Base-by-base conservation (phyloP, 2,888 invertebrate genomes). In the Monoplex corrugatus region DNA sequence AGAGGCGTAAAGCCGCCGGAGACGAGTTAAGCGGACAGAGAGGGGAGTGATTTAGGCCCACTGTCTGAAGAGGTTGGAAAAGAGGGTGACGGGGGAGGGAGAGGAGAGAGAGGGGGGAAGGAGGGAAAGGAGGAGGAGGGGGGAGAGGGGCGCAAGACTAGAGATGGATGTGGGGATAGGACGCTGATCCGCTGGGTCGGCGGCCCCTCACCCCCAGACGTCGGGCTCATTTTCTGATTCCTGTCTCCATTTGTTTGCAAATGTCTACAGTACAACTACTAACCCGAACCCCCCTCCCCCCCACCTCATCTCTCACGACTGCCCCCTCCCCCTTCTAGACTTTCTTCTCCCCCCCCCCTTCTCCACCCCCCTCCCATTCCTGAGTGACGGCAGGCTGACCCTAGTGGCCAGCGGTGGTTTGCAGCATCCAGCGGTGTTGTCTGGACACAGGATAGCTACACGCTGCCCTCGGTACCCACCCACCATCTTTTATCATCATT, bases 221-320 rank as follows among this genome's bases (percentile, higher is more conserved):
- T 19, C 78, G 40, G 32, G 5, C 35, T 32, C 72, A 72, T 72
- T 72, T 72, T 72, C 72, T 40, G 43, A 43, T 40, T 40, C 40
- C 28, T 28, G 78, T 80, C 78, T 80, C 82, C 82, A 50, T 50
- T 35, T 50, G 83, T 50, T 32, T 50, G 50, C 35, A 50, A 83
- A 83, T 83, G 50, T 32, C 50, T 32, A 35, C 43, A 38, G 1
- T 63, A 63, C 23, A 23, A 50, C 10, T 50, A 13, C 19, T 57
- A 2, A 57, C 57, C 57, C 13, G 35, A 16, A 35, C 16, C 78
- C 10, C 38, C 10, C 38, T 16, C 3, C 10, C 1, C 32, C 72
- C 23, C 35, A 38, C 8, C 28, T 40, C 3, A 16, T 23, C 43
- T 40, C 23, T 23, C 78, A 8, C 43, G 19, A 38, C 40, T 23